Evolutionary conservation across 1,140 invertebrate genomes (phyloP).

Genomic region (Camponotus floridanus): DNA sequence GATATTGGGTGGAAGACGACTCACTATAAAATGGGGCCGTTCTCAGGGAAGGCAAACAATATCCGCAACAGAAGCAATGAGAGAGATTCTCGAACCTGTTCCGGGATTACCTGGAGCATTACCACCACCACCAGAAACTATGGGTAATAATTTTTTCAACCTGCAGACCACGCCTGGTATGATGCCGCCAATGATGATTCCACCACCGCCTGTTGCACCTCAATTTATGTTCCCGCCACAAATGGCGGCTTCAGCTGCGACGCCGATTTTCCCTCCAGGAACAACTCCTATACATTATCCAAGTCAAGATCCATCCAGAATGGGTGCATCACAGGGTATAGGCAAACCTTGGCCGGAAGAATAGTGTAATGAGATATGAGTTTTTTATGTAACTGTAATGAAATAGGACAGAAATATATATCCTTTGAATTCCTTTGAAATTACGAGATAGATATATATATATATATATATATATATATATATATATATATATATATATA

Average conservation of each 20-base stretch:
- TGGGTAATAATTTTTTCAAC: constrained; percentile 88
- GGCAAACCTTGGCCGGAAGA: constrained; percentile 86
- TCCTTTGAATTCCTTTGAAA: neutral
- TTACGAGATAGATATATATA: neutral
- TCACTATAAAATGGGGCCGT: constrained; percentile 99
- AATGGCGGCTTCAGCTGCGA: constrained; percentile 81
- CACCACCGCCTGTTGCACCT: constrained; percentile 85
- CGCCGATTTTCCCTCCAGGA: constrained; percentile 86
- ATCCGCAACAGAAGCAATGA: constrained; percentile 85
- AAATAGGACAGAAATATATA: neutral
- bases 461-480: neutral
- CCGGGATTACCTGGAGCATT: constrained; percentile 94
- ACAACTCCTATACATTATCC: constrained; percentile 94
- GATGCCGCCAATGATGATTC: constrained; percentile 87
- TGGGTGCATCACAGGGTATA: constrained; percentile 90
- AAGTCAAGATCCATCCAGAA: constrained; percentile 96
- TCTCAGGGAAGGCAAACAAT: constrained; percentile 91
- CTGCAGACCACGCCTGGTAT: constrained; percentile 87
- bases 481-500: neutral
- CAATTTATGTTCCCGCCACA: constrained; percentile 87
- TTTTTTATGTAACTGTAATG: constrained; percentile 44
- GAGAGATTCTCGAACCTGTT: constrained; percentile 91
- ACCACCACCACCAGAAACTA: constrained; percentile 91
- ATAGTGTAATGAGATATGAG: constrained; percentile 67
- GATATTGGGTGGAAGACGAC: constrained; percentile 93